A percentile compares a stretch with the other conserved stretches of the same genome.
phyloP scores from a whole-genome alignment of 1,140 invertebrate species.

The Brachionus manjavacas region DNA sequence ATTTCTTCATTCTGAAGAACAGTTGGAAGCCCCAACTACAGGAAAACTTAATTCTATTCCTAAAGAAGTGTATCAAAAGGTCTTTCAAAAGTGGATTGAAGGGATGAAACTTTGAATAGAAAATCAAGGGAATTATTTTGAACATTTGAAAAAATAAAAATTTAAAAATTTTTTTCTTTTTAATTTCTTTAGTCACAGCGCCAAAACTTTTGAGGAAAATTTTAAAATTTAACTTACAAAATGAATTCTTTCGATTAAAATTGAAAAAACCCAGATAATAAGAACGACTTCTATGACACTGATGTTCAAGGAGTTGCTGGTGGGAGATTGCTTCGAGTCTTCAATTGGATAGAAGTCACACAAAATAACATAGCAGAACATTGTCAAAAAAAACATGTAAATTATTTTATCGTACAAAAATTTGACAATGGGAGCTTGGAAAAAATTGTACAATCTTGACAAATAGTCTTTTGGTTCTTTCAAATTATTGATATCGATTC shows the following conservation, averaged over 20 bases:
- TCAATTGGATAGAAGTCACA: slow-evolving; percentile 28
- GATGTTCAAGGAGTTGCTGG: background rate
- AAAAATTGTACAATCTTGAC: background rate
- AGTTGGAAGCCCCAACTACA: too few species aligned
- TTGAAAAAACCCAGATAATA: slow-evolving; percentile 26
- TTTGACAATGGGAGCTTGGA: slow-evolving; percentile 4
- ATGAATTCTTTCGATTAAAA: slow-evolving; percentile 30
- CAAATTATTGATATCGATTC: background rate
- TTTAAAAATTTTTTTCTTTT: too few species aligned
- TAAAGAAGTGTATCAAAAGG: too few species aligned
- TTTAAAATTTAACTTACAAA: background rate
- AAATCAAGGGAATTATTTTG: too few species aligned
- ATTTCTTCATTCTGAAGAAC: too few species aligned
- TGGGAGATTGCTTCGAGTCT: background rate
- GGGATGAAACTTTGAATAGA: too few species aligned
- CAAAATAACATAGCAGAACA: background rate
- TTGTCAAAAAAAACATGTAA: background rate
- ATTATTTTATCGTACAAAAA: slow-evolving; percentile 37
- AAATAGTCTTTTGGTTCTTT: background rate
- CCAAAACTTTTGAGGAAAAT: too few species aligned
- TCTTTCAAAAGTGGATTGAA: too few species aligned
- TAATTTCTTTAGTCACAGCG: too few species aligned
- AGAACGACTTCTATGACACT: background rate
- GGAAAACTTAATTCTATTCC: too few species aligned
- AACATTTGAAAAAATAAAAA: too few species aligned